Conservation (phyloP, 2,888 invertebrate species). For the Anticlea derivata region DNA sequence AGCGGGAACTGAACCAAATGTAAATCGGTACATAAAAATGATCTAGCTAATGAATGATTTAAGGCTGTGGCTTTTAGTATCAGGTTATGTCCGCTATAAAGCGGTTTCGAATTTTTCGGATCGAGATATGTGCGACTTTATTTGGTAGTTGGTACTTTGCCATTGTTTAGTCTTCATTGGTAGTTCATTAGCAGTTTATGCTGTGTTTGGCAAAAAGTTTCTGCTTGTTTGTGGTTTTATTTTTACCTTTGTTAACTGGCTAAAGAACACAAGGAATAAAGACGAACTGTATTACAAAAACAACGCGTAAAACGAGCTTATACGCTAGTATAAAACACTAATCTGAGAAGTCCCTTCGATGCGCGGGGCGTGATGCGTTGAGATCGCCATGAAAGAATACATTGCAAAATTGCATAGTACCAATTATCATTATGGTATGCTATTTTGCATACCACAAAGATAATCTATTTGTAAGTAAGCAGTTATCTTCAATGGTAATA, state of each 20-base stretch:
- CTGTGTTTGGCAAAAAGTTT: constrained; percentile 6
- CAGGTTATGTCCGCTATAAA: constrained; percentile 35
- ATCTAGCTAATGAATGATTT: neutral
- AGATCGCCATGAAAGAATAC: too few species aligned
- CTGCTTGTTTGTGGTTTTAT: constrained; percentile 3
- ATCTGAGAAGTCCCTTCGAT: too few species aligned
- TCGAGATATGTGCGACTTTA: constrained; percentile 29
- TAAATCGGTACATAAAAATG: too few species aligned
- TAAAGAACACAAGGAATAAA: too few species aligned
- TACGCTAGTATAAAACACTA: too few species aligned
- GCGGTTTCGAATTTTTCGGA: constrained; percentile 26
- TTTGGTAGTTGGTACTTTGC: constrained; percentile 27
- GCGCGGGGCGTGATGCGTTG: too few species aligned
- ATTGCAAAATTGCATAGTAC: too few species aligned
- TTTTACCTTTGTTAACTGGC: neutral
- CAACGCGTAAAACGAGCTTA: too few species aligned
- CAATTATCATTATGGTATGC: too few species aligned
- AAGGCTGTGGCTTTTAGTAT: constrained; percentile 35
- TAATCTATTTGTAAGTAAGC: neutral
- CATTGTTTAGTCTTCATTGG: constrained; percentile 26
- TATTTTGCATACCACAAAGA: too few species aligned
- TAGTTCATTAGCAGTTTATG: constrained; percentile 23
- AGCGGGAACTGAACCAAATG: too few species aligned
- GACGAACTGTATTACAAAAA: too few species aligned
- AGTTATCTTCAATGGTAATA: constrained; percentile 13